These are phyloP conservation scores for Alectura lathami DNA, from an alignment of 2,113 vertebrate genomes.

Conservation along the genomic window DNA sequence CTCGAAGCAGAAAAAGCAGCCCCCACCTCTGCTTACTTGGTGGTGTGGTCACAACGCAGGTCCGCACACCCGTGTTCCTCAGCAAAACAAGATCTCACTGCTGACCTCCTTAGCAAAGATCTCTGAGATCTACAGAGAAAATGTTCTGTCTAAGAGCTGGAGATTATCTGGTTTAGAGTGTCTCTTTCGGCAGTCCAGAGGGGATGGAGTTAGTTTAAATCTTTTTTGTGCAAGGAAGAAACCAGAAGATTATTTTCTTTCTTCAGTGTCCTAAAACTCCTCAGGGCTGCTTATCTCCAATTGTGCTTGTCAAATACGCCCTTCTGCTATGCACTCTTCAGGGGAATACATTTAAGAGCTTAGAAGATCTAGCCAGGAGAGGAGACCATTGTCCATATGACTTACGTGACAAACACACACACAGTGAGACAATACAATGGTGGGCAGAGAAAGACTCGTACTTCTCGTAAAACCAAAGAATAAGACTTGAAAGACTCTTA, in stretches of 20 bases:
- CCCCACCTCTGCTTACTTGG: slow-evolving; percentile 2
- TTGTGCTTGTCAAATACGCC: slow-evolving; percentile 60
- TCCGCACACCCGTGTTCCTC: not conserved
- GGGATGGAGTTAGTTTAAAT: slow-evolving; percentile 49
- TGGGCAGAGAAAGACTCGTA: not conserved
- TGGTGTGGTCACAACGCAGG: not conserved
- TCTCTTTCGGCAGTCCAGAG: slow-evolving; percentile 56
- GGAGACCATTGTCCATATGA: not conserved
- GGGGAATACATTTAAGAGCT: slow-evolving; percentile 61
- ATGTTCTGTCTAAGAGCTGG: slow-evolving; percentile 41
- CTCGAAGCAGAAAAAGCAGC: not conserved
- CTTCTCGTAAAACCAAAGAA: not conserved
- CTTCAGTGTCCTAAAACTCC: slow-evolving; percentile 60
- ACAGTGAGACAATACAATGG: not conserved
- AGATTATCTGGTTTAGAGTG: slow-evolving; percentile 67
- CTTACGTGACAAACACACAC: not conserved
- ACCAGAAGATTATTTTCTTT: slow-evolving; percentile 65
- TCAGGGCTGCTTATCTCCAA: slow-evolving; percentile 64
- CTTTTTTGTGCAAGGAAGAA: slow-evolving; percentile 51
- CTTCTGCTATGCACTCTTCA: slow-evolving; percentile 43
- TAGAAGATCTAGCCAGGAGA: slow-evolving; percentile 50
- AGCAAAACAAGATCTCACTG: not conserved
- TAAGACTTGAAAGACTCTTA: not conserved
- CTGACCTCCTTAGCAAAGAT: slow-evolving; percentile 51
- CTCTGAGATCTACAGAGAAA: slow-evolving; percentile 47